phyloP scores from a whole-genome alignment of 2,113 vertebrate species.

The Plecturocebus donacophilus region DNA sequence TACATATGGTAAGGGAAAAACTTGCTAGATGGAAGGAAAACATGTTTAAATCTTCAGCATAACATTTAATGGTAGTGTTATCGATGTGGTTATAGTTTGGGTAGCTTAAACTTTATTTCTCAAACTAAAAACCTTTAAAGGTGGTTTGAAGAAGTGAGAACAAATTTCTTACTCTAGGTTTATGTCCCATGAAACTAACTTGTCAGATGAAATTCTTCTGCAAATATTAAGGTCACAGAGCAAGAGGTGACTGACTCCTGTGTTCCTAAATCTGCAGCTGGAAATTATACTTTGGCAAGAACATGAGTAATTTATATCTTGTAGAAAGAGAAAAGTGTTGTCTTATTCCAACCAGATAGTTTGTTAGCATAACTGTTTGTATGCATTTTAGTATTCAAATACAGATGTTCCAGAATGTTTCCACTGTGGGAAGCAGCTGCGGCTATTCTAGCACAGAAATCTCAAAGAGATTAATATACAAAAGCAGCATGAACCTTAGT shows the following conservation, averaged over 20 bases:
- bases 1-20: neutral
- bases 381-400: slow-evolving; percentile 72
- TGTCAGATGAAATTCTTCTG: neutral
- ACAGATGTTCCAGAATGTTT: slow-evolving; percentile 74
- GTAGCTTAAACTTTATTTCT: slow-evolving; percentile 43
- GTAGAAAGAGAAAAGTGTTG: slow-evolving; percentile 50
- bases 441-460: slow-evolving; percentile 55
- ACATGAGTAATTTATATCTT: slow-evolving; percentile 33
- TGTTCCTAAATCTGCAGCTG: slow-evolving; percentile 30
- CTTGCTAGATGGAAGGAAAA: neutral
- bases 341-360: slow-evolving; percentile 55
- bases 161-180: neutral
- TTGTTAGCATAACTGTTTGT: slow-evolving; percentile 61
- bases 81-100: neutral
- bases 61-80: neutral
- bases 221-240: neutral
- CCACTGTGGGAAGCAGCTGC: slow-evolving; percentile 73
- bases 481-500: neutral
- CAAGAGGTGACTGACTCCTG: neutral
- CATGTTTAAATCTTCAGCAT: neutral
- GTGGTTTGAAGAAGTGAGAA: neutral
- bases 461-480: slow-evolving; percentile 57
- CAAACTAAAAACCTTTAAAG: neutral
- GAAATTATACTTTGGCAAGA: slow-evolving; percentile 46
- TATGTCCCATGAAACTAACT: neutral